Conservation (phyloP, 1,140 invertebrate species). For the Lerema accius region DNA sequence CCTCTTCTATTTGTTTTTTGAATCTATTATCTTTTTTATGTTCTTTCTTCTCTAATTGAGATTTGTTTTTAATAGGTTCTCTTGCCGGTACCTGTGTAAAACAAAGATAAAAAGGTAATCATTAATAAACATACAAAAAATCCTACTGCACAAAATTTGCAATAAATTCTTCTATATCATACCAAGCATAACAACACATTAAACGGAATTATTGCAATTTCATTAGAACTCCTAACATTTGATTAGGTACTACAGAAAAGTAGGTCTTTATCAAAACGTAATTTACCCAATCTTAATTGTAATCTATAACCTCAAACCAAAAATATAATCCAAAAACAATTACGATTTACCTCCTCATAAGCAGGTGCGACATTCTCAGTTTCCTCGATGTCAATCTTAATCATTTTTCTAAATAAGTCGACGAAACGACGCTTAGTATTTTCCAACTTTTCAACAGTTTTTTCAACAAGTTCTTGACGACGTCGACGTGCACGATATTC, state of each 20-base stretch:
- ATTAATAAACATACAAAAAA: too few species aligned
- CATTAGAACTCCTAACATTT: too few species aligned
- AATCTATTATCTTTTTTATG: conserved; percentile 7
- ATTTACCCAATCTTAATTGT: too few species aligned
- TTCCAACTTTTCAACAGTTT: conserved; percentile 60
- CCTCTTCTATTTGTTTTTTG: conserved; percentile 50
- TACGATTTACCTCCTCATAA: conserved; percentile 2
- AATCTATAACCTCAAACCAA: too few species aligned
- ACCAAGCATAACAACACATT: too few species aligned
- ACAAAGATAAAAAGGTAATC: not conserved
- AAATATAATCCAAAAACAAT: too few species aligned
- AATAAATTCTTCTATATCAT: too few species aligned
- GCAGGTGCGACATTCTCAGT: not conserved
- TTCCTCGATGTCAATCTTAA: conserved; percentile 12
- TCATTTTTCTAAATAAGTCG: conserved; percentile 21
- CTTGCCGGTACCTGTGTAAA: not conserved
- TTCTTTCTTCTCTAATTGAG: conserved; percentile 25
- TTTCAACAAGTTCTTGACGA: conserved; percentile 65
- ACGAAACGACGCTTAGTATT: conserved; percentile 42
- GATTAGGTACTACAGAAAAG: too few species aligned
- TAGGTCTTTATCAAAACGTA: too few species aligned
- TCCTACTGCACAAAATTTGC: too few species aligned
- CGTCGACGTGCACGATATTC: conserved; percentile 71
- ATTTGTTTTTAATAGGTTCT: not conserved
- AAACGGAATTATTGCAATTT: too few species aligned